Percentiles rank a stretch among this genome's conserved stretches.
phyloP scores from a whole-genome alignment of 2,797 vertebrate genomes.

The Esox masquinongy region DNA sequence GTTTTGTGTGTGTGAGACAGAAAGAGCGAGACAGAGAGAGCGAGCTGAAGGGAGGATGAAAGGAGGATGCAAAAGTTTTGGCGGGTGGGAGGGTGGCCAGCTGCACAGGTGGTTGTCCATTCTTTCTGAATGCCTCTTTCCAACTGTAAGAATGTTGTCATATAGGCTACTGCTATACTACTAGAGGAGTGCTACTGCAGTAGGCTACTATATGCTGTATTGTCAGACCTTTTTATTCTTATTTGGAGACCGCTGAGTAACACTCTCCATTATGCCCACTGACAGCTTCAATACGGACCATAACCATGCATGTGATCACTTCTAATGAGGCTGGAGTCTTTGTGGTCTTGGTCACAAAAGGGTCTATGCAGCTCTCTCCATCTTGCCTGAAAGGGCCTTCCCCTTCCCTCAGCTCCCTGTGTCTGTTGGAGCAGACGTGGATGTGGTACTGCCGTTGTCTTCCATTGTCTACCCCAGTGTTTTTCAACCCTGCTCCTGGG shows the following conservation, averaged over 20 bases:
- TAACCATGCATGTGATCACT: slow-evolving; percentile 10
- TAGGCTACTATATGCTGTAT: neutral
- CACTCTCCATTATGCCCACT: slow-evolving; percentile 3
- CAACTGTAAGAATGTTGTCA: neutral
- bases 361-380: slow-evolving; percentile 1
- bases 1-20: neutral
- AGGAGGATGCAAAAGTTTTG: neutral
- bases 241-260: neutral
- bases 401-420: neutral
- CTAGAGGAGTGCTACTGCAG: neutral
- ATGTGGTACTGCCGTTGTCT: neutral
- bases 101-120: slow-evolving; percentile 24
- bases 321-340: neutral
- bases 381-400: neutral
- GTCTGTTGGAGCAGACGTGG: neutral
- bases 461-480: too few relatives aligned
- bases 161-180: neutral
- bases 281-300: slow-evolving; percentile 7
- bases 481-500: too few relatives aligned
- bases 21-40: too few relatives aligned
- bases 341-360: neutral
- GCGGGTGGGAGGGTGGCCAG: neutral
- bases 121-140: slow-evolving; percentile 5
- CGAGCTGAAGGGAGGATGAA: neutral
- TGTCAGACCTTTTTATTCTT: neutral